Evolutionary conservation across 2,113 vertebrate species (phyloP), one percentile per base, ranked within the genome.

Genomic region (Murina feae): DNA sequence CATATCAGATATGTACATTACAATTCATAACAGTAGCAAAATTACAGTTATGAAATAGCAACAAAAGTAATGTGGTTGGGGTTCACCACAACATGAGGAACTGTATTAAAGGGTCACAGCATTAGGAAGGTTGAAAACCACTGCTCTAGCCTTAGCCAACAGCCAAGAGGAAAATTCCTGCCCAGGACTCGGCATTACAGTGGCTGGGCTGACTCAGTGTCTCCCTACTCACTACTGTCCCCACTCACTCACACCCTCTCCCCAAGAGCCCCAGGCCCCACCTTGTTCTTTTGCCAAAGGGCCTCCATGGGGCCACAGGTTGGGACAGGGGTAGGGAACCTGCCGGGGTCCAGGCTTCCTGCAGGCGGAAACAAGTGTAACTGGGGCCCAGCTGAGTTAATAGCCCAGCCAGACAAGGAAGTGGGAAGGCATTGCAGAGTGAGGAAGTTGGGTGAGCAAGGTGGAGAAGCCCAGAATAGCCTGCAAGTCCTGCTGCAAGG

Each of bases 251-350:
- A 30, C 85, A 79, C 79, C 87, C 65, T 18, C 32, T 51, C 32
- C 87, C 87, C 87, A 53, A 89, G 88, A 87, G 74, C 83, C 81
- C 30, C 0, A 14, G 66, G 23, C 92, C 98, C 96, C 98, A 99
- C 99, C 99, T 99, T 99, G 96, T 97, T 99, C 97, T 98, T 99
- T 99, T 99, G 97, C 98, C 97, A 91, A 99, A 99, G 82, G 98
- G 98, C 99, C 99, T 99, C 80, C n/a, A n/a, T 99, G 99, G 37
- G 23, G 23, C 14, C 20, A 8, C n/a, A 4, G 17, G 28, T 37
- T 2, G 25, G 80, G 32, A 9, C 21, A 9, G 1, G 37, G 30
- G 0, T 5, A 37, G 35, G 42, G 30, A 66, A 5, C 39, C 9
- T 13, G 25, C 37, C 44, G 14, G 32, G 32, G 10, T 35, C 20